These are phyloP conservation scores for Uropsilus gracilis DNA, from an alignment of 2,113 vertebrate species.

Conservation along the genomic window DNA sequence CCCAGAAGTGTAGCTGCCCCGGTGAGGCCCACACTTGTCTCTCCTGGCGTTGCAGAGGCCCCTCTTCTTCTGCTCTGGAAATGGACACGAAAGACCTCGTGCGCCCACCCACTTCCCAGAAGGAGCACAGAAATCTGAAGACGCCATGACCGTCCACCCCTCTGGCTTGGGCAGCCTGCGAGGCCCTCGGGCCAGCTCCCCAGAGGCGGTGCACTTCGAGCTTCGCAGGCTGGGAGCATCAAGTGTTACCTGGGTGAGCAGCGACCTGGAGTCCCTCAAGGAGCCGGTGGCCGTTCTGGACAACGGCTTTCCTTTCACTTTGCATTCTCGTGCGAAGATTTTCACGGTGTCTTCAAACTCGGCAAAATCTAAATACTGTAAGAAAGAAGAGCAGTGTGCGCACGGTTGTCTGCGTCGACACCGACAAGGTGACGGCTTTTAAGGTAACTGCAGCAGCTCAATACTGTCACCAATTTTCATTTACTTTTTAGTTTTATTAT, in stretches of 20 bases:
- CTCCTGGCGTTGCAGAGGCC: not conserved
- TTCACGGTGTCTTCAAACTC: slow-evolving; percentile 93
- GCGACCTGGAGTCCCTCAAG: slow-evolving; percentile 84
- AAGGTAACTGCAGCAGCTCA: not conserved
- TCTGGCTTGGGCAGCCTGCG: not conserved
- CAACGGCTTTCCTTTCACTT: slow-evolving; percentile 91
- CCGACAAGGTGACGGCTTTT: not conserved
- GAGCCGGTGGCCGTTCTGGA: slow-evolving; percentile 83
- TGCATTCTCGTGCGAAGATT: slow-evolving; percentile 94
- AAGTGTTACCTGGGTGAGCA: slow-evolving; percentile 88
- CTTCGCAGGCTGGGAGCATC: not conserved
- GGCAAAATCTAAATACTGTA: slow-evolving; percentile 93
- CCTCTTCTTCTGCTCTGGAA: not conserved
- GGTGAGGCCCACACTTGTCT: not conserved
- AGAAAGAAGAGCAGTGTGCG: slow-evolving; percentile 1
- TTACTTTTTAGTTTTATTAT: no score
- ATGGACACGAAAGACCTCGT: not conserved
- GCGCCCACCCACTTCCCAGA: not conserved
- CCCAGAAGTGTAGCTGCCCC: not conserved
- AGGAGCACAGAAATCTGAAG: not conserved
- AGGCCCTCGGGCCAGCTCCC: not conserved
- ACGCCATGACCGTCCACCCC: not conserved
- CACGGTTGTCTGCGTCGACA: not conserved
- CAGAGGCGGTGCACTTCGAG: no score
- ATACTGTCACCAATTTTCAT: not conserved